A percentile compares a stretch with the other conserved stretches of the same genome.
Evolutionary conservation across 2,797 vertebrate species (phyloP).

Genomic region (Silurus aristotelis): DNA sequence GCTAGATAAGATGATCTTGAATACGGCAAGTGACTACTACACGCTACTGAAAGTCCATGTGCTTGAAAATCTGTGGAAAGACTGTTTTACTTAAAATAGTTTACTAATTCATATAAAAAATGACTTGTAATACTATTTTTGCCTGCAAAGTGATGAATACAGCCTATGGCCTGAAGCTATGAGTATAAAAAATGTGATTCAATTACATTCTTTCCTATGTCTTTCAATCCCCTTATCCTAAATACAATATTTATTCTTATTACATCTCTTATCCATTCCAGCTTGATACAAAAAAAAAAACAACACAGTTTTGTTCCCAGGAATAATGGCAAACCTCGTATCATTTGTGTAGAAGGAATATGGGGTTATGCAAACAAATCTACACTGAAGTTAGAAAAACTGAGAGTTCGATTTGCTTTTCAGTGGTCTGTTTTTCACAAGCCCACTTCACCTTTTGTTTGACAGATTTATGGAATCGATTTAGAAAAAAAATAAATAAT

Average conservation of each 20-base stretch:
- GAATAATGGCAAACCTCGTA: slow-evolving; percentile 21
- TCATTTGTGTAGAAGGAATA: background rate
- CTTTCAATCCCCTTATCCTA: background rate
- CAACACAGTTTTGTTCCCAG: background rate
- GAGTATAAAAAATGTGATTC: background rate
- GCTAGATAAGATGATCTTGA: background rate
- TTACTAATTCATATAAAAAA: no score
- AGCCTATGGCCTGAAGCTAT: background rate
- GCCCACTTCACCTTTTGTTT: background rate
- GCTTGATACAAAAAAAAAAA: background rate
- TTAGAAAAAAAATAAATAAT: no score
- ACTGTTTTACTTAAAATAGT: background rate
- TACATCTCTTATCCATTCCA: background rate
- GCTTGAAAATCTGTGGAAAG: no score
- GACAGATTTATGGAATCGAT: background rate
- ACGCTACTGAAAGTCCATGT: background rate
- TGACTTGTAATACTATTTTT: background rate
- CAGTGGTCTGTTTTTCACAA: background rate
- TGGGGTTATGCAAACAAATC: background rate
- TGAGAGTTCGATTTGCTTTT: background rate
- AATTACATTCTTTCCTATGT: background rate
- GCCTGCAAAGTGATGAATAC: background rate
- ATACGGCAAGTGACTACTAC: background rate
- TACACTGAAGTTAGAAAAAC: slow-evolving; percentile 4
- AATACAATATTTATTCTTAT: background rate